These are phyloP conservation scores for Antitype chi DNA, from an alignment of 2,888 invertebrate genomes.

Conservation along the genomic window DNA sequence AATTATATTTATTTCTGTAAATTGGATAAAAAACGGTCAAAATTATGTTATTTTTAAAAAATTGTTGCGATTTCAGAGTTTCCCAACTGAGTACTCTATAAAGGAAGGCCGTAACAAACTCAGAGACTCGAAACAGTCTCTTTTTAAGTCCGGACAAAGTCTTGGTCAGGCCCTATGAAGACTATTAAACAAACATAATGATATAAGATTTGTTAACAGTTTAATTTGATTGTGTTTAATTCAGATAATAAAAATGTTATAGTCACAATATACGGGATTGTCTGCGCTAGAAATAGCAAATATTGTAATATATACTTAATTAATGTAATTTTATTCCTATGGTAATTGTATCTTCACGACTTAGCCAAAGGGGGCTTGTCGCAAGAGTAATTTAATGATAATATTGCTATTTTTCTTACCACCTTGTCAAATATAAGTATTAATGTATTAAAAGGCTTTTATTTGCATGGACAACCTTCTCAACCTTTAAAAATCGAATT, in stretches of 20 bases:
- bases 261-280: neutral
- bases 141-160: too few relatives aligned
- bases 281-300: constrained; percentile 22
- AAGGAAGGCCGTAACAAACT: too few relatives aligned
- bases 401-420: constrained; percentile 53
- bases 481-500: constrained; percentile 21
- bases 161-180: too few relatives aligned
- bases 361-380: neutral
- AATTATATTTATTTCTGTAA: too few relatives aligned
- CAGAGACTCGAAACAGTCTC: too few relatives aligned
- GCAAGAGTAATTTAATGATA: constrained; percentile 17
- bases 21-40: too few relatives aligned
- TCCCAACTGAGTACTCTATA: too few relatives aligned
- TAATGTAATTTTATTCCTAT: constrained; percentile 27
- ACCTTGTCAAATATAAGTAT: constrained; percentile 61
- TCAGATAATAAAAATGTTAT: neutral
- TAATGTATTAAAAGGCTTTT: constrained; percentile 48
- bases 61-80: too few relatives aligned
- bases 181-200: too few relatives aligned
- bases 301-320: constrained; percentile 49
- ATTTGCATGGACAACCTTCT: constrained; percentile 51
- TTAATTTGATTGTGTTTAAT: too few relatives aligned
- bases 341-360: constrained; percentile 19
- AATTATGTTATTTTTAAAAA: too few relatives aligned
- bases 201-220: too few relatives aligned